Percentiles rank a stretch among this genome's conserved stretches.
These are phyloP conservation scores for Megaleporinus macrocephalus DNA, from an alignment of 2,113 vertebrate genomes.

Conservation along the genomic window DNA sequence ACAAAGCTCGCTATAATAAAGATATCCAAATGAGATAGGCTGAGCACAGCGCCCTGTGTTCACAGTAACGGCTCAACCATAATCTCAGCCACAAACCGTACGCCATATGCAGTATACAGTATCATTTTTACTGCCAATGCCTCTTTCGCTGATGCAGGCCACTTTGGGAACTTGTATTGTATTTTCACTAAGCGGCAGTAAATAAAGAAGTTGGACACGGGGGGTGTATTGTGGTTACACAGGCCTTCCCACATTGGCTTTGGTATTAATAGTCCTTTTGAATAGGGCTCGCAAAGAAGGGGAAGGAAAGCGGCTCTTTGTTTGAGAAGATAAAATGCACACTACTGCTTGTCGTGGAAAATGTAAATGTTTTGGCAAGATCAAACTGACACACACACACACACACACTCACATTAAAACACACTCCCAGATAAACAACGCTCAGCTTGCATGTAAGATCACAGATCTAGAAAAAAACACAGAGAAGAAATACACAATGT, in stretches of 20 bases:
- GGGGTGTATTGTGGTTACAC: conserved; percentile 68
- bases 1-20: conserved; percentile 11
- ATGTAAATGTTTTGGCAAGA: conserved; percentile 45
- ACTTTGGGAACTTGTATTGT: conserved; percentile 76
- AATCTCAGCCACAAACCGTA: conserved; percentile 29
- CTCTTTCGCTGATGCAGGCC: conserved; percentile 48
- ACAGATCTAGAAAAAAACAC: not conserved
- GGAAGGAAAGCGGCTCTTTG: conserved; percentile 81
- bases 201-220: conserved; percentile 75
- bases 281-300: conserved; percentile 69
- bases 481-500: not conserved
- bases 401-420: conserved; percentile 26
- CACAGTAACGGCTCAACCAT: not conserved
- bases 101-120: not conserved
- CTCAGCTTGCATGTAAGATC: not conserved
- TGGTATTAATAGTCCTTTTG: conserved; percentile 69
- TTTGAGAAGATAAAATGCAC: conserved; percentile 71
- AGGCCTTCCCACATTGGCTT: conserved; percentile 66
- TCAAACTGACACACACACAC: conserved; percentile 3
- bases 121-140: conserved; percentile 15
- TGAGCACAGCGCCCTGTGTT: not conserved
- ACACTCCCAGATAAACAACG: conserved; percentile 5
- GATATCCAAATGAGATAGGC: not conserved
- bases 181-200: conserved; percentile 74
- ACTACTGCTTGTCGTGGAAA: conserved; percentile 52